Conservation (phyloP, 2,888 invertebrate genomes). For the Oithona nana region DNA sequence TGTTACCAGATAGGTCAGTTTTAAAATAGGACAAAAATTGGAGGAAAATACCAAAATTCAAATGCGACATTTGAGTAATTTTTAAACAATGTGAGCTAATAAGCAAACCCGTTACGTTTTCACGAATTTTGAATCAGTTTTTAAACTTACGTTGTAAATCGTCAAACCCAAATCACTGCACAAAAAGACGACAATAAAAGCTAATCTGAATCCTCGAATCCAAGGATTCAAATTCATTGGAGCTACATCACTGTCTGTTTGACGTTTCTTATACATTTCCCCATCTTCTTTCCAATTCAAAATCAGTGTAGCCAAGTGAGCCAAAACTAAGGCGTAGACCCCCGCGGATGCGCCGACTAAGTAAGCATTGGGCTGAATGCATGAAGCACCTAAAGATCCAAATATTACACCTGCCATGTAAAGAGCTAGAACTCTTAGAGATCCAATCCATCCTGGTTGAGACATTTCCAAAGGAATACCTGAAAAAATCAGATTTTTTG, state of each 20-base stretch:
- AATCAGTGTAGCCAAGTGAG: slow-evolving; percentile 56
- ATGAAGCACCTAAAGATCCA: slow-evolving; percentile 49
- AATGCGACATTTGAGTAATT: too few species aligned
- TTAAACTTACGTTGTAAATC: not conserved
- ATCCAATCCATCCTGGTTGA: slow-evolving; percentile 66
- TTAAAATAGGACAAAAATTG: too few species aligned
- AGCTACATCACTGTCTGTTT: not conserved
- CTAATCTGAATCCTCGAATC: slow-evolving; percentile 15
- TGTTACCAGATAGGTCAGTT: too few species aligned
- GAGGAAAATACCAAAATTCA: too few species aligned
- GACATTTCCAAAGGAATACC: slow-evolving; percentile 85
- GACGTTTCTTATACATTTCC: not conserved
- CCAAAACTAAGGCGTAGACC: slow-evolving; percentile 66
- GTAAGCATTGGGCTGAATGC: slow-evolving; percentile 55
- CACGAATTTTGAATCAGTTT: too few species aligned
- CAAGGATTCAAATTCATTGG: not conserved
- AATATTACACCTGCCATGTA: slow-evolving; percentile 56
- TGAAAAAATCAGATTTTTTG: slow-evolving; percentile 28
- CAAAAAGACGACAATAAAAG: slow-evolving; percentile 17
- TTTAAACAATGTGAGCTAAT: too few species aligned
- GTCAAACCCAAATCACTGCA: slow-evolving; percentile 46
- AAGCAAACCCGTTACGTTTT: too few species aligned
- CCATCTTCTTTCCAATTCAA: slow-evolving; percentile 27
- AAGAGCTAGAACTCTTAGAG: slow-evolving; percentile 43
- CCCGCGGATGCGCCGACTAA: slow-evolving; percentile 78